A percentile compares a stretch with the other conserved stretches of the same genome.
Conservation (phyloP, 2,888 invertebrate species). For the Euspilapteryx auroguttella region DNA sequence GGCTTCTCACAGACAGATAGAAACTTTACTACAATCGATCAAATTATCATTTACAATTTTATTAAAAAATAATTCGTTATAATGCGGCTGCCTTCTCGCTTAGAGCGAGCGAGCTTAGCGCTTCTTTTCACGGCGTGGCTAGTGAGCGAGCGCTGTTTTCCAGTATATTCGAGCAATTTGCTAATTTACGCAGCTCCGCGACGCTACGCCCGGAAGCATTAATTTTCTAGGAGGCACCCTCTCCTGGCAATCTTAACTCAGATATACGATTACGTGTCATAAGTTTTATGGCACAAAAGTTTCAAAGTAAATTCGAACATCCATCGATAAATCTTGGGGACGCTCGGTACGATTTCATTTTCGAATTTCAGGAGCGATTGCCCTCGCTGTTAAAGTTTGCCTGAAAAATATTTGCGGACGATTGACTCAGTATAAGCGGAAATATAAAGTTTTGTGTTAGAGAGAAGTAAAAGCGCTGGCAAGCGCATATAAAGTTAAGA, state of each 20-base stretch:
- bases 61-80: too few relatives aligned
- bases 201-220: conserved; percentile 20
- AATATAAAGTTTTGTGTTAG: conserved; percentile 60
- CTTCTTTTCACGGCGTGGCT: too few relatives aligned
- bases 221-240: conserved; percentile 19
- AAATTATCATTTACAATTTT: too few relatives aligned
- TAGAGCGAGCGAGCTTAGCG: too few relatives aligned
- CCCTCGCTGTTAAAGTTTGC: conserved; percentile 61
- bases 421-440: conserved; percentile 61
- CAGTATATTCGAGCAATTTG: conserved; percentile 10
- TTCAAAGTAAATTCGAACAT: conserved; percentile 60
- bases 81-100: too few relatives aligned
- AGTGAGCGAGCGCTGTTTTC: too few relatives aligned
- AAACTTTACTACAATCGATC: too few relatives aligned
- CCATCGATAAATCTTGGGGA: conserved; percentile 61
- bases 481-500: conserved; percentile 49
- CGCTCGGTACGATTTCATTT: conserved; percentile 60
- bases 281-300: conserved; percentile 57
- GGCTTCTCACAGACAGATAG: too few relatives aligned
- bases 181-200: conserved; percentile 2
- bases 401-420: conserved; percentile 60
- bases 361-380: conserved; percentile 62
- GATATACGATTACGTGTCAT: conserved; percentile 59
- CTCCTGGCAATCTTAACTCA: conserved; percentile 22
- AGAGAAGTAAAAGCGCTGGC: conserved; percentile 42